phyloP scores from a whole-genome alignment of 2,888 invertebrate species.

The Acrobasis repandana region DNA sequence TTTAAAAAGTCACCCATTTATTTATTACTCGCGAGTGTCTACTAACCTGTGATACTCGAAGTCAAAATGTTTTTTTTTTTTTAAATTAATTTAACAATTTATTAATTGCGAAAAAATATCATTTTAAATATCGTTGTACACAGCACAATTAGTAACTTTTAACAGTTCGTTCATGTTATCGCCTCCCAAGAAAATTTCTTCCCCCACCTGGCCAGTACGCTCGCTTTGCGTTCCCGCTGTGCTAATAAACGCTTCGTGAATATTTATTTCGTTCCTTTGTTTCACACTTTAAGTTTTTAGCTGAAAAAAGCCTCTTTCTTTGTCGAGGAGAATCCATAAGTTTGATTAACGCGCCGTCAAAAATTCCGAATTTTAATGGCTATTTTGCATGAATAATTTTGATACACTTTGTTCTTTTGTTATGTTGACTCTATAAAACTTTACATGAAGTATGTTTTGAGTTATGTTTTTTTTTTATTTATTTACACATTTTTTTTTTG shows the following conservation, averaged over 20 bases:
- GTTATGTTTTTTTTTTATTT: too few species aligned
- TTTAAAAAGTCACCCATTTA: too few species aligned
- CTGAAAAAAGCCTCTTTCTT: slow-evolving; percentile 29
- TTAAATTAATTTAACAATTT: too few species aligned
- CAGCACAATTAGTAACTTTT: too few species aligned
- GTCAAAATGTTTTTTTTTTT: too few species aligned
- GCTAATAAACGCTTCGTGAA: slow-evolving; percentile 32
- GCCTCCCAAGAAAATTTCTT: not conserved
- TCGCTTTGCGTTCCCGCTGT: slow-evolving; percentile 13
- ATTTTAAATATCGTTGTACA: too few species aligned
- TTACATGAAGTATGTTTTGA: not conserved
- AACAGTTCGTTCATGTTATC: too few species aligned
- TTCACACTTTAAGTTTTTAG: slow-evolving; percentile 33
- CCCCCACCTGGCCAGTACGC: not conserved
- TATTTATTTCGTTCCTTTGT: slow-evolving; percentile 37
- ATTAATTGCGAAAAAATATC: too few species aligned
- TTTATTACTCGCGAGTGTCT: too few species aligned
- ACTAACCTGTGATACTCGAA: too few species aligned
- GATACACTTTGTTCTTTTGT: not conserved
- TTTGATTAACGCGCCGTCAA: slow-evolving; percentile 21
- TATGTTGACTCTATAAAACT: not conserved
- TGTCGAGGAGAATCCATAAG: slow-evolving; percentile 23
- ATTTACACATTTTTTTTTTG: too few species aligned
- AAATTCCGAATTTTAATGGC: slow-evolving; percentile 9
- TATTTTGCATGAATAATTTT: slow-evolving; percentile 20